Base-by-base conservation (phyloP, 2,113 vertebrate genomes). In the Limnothrissa miodon region DNA sequence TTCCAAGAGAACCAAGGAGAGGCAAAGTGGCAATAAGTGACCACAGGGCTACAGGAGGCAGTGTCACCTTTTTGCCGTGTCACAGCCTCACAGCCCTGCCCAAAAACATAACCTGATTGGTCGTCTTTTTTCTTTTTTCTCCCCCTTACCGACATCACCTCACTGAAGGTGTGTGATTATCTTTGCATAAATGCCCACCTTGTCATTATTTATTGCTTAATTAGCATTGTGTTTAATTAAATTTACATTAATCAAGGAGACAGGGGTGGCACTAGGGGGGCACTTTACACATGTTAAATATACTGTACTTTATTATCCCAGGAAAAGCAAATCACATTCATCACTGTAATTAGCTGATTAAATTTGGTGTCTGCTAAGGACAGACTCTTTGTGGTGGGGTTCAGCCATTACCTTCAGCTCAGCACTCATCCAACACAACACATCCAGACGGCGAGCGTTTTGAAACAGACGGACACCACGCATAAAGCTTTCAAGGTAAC, bases 201-300 rank as follows among this genome's bases (percentile, higher is more conserved):
- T 91, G 91, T 94, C 93, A 93, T 94, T 94, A 94, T 93, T 93
- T 94, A 93, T 90, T 87, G 90, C 92, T 92, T 94, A 94, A 95
- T 95, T 94, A 94, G 92, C 85, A 78, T 88, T 33, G 86, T 1
- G 90, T 88, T 89, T 94, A 93, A 94, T 94, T 93, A 93, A 93
- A 93, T 92, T 90, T 88, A 88, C 91, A 94, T 95, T 93, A 94
- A 95, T 95, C 93, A 93, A 90, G 86, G 82, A 92, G 92, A 93
- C 92, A 91, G 92, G 90, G 90, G 90, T 90, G 90, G 86, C 29
- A 87, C 90, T 90, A 80, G 87, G 92, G 92, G 91, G 93, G 79
- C 88, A 86, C 88, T 93, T 93, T 93, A 90, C 92, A 93, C 90
- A 89, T 94, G 92, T 93, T 93, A 92, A 93, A 79, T 88, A 93